Percentiles rank a stretch among this genome's conserved stretches.
Conservation (phyloP, 2,888 invertebrate genomes). For the Eledona agricola region DNA sequence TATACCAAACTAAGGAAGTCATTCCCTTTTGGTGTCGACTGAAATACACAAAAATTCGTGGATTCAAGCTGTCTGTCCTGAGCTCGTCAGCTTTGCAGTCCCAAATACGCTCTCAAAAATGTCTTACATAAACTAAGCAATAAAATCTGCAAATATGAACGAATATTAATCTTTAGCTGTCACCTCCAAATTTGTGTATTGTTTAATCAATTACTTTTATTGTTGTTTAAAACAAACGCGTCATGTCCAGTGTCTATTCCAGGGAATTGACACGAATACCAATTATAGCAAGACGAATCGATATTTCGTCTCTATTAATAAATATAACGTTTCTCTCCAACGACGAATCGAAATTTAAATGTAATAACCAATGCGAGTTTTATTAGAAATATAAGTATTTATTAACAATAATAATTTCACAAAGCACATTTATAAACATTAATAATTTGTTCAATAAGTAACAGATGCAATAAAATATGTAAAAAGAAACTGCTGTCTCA, state of each 20-base stretch:
- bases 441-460: constrained; percentile 40
- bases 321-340: neutral
- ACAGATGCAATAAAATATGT: constrained; percentile 42
- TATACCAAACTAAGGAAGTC: no score
- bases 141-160: no score
- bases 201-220: no score
- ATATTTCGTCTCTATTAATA: constrained; percentile 21
- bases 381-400: constrained; percentile 44
- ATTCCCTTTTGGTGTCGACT: no score
- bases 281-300: constrained; percentile 10
- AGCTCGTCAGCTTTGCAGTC: no score
- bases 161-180: no score
- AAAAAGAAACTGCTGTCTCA: constrained; percentile 33
- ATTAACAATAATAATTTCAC: constrained; percentile 44
- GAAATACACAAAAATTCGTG: no score
- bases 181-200: no score
- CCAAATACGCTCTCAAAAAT: no score
- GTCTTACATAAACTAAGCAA: no score
- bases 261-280: constrained; percentile 4
- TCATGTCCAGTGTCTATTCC: constrained; percentile 3
- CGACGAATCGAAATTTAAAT: constrained; percentile 1
- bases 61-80: no score
- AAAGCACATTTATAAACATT: constrained; percentile 48
- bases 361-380: constrained; percentile 1
- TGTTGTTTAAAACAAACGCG: constrained; percentile 4